Conservation (phyloP, 1,140 invertebrate genomes). For the Panagrolaimus sp. region DNA sequence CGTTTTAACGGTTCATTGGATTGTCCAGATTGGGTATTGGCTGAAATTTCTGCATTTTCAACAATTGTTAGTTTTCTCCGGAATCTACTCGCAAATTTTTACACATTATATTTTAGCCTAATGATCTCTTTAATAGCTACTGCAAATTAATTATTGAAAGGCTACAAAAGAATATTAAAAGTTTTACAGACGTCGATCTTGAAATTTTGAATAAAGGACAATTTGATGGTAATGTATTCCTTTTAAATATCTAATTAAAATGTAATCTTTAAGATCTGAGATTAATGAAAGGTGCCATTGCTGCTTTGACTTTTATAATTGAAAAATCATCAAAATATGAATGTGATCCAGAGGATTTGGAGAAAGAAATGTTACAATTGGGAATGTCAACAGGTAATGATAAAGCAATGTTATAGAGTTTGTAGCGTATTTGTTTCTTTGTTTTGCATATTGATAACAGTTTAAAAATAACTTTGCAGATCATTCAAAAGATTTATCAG, state of each 20-base stretch:
- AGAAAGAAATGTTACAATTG: slow-evolving; percentile 41
- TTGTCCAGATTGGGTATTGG: slow-evolving; percentile 42
- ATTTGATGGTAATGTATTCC: background rate
- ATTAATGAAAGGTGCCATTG: slow-evolving; percentile 31
- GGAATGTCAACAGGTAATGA: slow-evolving; percentile 24
- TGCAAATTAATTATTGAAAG: background rate
- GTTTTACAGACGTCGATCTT: no score
- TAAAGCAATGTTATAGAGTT: no score
- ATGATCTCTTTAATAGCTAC: background rate
- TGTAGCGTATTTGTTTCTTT: no score
- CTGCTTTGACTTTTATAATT: slow-evolving; percentile 36
- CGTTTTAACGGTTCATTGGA: slow-evolving; percentile 40
- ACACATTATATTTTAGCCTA: background rate
- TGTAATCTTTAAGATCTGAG: slow-evolving; percentile 23
- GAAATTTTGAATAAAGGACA: no score
- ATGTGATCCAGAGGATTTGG: slow-evolving; percentile 29
- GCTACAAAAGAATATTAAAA: no score
- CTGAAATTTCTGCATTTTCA: slow-evolving; percentile 37
- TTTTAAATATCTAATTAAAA: background rate
- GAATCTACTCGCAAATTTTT: background rate
- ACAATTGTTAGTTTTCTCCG: slow-evolving; percentile 26
- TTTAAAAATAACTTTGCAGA: no score
- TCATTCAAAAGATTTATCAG: slow-evolving; percentile 4
- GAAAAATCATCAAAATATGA: slow-evolving; percentile 42
- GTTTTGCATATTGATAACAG: background rate